Percentiles rank a stretch among this genome's conserved stretches.
Evolutionary conservation across 2,888 invertebrate genomes (phyloP).

Genomic region (Drosophila macrospina): DNA sequence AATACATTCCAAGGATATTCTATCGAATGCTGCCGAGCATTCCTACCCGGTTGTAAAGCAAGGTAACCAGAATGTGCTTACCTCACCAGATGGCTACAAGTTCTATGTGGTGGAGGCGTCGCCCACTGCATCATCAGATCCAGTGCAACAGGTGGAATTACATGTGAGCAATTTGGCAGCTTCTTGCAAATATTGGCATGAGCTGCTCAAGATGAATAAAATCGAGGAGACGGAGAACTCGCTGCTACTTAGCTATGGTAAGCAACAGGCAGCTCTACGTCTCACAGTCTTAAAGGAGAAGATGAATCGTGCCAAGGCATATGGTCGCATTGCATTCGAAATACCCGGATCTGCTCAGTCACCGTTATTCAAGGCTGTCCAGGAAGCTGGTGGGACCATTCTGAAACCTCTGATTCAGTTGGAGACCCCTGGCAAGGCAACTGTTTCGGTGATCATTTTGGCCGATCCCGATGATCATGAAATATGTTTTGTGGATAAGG

Average conservation of each 20-base stretch:
- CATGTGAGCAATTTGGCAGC: conserved; percentile 91
- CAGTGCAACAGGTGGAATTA: conserved; percentile 92
- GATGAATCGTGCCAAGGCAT: conserved; percentile 94
- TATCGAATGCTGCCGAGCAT: conserved; percentile 89
- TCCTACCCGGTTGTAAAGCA: conserved; percentile 91
- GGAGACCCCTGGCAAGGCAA: conserved; percentile 98
- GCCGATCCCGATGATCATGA: conserved; percentile 99
- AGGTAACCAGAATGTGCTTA: conserved; percentile 88
- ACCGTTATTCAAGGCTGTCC: conserved; percentile 90
- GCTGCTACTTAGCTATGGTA: conserved; percentile 89
- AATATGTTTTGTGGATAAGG: conserved; percentile 99
- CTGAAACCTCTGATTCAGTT: conserved; percentile 95
- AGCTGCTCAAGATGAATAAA: conserved; percentile 90
- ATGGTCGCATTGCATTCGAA: conserved; percentile 97
- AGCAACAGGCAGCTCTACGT: conserved; percentile 91
- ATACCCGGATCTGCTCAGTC: conserved; percentile 92
- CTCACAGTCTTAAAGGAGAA: conserved; percentile 85
- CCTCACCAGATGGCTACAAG: conserved; percentile 97
- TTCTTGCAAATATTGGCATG: conserved; percentile 94
- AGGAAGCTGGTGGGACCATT: conserved; percentile 90
- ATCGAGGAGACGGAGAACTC: conserved; percentile 88
- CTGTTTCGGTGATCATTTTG: conserved; percentile 97
- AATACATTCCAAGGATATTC: conserved; percentile 91
- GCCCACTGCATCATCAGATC: conserved; percentile 89
- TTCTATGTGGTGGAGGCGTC: conserved; percentile 92